Percentiles rank a stretch among this genome's conserved stretches.
phyloP scores from a whole-genome alignment of 2,888 invertebrate species.

The Augochlorella aurata region DNA sequence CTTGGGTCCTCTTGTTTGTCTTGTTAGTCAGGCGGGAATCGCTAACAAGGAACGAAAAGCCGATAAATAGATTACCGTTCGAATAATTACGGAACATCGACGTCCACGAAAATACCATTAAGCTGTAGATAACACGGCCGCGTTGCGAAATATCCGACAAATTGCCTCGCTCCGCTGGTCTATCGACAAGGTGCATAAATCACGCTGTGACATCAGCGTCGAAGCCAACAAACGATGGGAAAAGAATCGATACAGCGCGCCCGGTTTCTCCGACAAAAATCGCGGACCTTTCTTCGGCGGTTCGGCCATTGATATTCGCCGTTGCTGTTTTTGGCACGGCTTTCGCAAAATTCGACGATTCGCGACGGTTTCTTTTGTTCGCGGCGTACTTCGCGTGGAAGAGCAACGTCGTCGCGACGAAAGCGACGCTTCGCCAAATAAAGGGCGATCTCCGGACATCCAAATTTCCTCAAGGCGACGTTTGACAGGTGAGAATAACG shows the following conservation, averaged over 20 bases:
- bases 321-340: too few species aligned
- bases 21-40: background rate
- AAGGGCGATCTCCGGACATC: conserved; percentile 58
- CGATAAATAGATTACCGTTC: background rate
- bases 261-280: too few species aligned
- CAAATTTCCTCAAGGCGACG: conserved; percentile 58
- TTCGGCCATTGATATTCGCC: too few species aligned
- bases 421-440: conserved; percentile 52
- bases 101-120: background rate
- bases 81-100: background rate
- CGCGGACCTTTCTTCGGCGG: too few species aligned
- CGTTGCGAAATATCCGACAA: background rate
- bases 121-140: background rate
- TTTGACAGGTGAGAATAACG: conserved; percentile 74
- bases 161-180: background rate
- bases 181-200: background rate
- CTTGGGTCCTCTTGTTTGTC: conserved; percentile 7
- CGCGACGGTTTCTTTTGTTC: background rate
- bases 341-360: too few species aligned
- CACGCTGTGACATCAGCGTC: too few species aligned
- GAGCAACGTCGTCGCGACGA: background rate
- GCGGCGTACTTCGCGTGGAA: background rate
- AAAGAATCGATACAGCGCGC: too few species aligned
- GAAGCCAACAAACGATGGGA: too few species aligned
- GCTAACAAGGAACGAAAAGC: background rate